Base-by-base conservation (phyloP, 2,113 vertebrate genomes). In the Globicephala melas region DNA sequence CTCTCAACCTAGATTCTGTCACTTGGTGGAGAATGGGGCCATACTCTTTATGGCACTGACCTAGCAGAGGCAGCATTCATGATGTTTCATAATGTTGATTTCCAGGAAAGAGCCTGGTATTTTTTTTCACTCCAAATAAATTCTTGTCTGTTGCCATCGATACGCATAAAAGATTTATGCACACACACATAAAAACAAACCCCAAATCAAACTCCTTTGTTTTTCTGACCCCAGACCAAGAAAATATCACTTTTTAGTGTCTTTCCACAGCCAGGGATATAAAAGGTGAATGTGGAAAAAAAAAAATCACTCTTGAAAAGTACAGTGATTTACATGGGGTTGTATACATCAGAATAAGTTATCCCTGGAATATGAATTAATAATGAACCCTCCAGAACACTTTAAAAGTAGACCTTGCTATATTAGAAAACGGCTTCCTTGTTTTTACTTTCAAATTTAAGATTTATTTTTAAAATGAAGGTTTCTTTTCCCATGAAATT, bases 391-490 rank as follows among this genome's bases (percentile, higher is more conserved):
- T 76, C 55, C 1, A 5, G 94, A 92, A 94, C 33, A 92, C 26
- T 33, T 91, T 90, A 58, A 68, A 92, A 87, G 47, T 68, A 90
- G 18, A 28, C 44, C 15, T 67, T 73, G 7, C 7, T 89, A 3
- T 74, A 77, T 85, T 50, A 89, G 88, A 80, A 89, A 95, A 95
- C 1, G 77, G 50, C 53, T 67, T 85, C 17, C 73, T 6, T 81
- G 33, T 11, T 83, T 96, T 97, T 83, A 62, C 71, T 93, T 89
- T 91, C 26, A 91, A 62, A 70, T 84, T 68, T 83, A 74, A 31
- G 26, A 55, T 90, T 68, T 83, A 55, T 60, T 88, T 93, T 95
- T 79, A 41, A 94, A 87, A 95, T 31, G 50, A 96, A 84, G 2
- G 4, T 60, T 77, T 87, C 3, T 65, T 91, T 85, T 28, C 38